Conservation (phyloP, 2,113 vertebrate species). For the Phalacrocorax pelagicus region DNA sequence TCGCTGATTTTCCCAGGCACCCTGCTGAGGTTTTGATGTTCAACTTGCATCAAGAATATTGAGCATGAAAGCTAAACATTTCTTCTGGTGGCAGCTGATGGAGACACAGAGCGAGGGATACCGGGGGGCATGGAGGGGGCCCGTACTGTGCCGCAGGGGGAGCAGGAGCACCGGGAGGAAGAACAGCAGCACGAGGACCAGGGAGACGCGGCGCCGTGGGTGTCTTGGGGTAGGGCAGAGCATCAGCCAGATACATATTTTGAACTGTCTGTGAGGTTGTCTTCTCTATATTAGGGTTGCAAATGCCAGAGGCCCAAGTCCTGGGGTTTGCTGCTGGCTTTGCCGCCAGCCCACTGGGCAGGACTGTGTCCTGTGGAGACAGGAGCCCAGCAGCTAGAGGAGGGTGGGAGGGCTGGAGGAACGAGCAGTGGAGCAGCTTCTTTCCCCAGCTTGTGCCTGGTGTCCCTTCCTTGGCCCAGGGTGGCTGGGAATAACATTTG, state of each 20-base stretch:
- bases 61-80: slow-evolving; percentile 71
- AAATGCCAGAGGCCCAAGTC: background rate
- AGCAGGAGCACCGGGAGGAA: background rate
- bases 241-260: background rate
- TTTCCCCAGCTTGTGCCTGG: background rate
- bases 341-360: background rate
- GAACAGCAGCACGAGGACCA: background rate
- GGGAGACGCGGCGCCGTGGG: background rate
- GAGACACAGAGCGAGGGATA: slow-evolving; percentile 10
- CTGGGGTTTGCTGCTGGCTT: background rate
- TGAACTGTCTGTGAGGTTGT: background rate
- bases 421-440: background rate
- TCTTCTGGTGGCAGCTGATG: slow-evolving; percentile 55
- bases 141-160: rapidly evolving
- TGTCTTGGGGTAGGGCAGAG: background rate
- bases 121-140: rapidly evolving
- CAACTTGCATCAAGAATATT: slow-evolving; percentile 67
- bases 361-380: background rate
- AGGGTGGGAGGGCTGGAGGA: background rate
- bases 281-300: background rate
- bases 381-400: background rate
- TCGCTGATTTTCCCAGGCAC: slow-evolving; percentile 53
- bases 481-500: background rate
- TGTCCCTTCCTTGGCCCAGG: background rate
- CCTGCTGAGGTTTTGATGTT: slow-evolving; percentile 73